Base-by-base conservation (phyloP, 2,888 invertebrate species). In the Imbricaverruca yamaguchii region DNA sequence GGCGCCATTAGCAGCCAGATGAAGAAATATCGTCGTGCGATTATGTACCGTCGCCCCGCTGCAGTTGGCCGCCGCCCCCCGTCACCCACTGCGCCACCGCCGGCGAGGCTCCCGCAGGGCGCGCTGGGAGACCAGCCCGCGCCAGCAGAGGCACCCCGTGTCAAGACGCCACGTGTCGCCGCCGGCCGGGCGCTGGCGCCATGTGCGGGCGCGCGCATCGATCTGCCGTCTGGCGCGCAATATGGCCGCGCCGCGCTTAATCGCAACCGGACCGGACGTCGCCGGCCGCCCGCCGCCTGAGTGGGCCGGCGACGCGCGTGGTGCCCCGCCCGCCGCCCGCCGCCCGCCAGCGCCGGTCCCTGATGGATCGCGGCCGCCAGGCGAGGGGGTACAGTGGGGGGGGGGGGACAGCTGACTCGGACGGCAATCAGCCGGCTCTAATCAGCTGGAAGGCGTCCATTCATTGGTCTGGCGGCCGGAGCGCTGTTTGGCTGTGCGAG, bases 371-470 rank as follows among this genome's bases (percentile, higher is more conserved):
- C 69, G 15, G 69, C 13, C 39, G 10, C 69, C 39, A 21, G 67
- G 11, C 21, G 23, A 7, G 8, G 65, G n/a, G n/a, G 23, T 3
- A 6, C 15, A 15, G 15, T 7, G 69, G 39, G 39, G 39, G 39
- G 39, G 39, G 39, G 39, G 4, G 69, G 15, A 69, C 69, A 69
- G 69, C 69, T 69, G 69, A 39, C 39, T 39, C 39, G 39, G 39
- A 39, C 39, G 23, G 2, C 15, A 25, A 39, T 69, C 69, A 39
- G 69, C 25, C 15, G 15, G 15, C 15, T 8, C 39, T 25, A 25
- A 69, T 39, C 69, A 69, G 69, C 69, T 69, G 69, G 69, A 39
- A 23, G 15, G 69, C 25, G 25, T 39, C 15, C 69, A 69, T 69
- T 69, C 69, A 69, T 69, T 69, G 39, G 69, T 39, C 69, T 10